A percentile compares a stretch with the other conserved stretches of the same genome.
Evolutionary conservation across 2,113 vertebrate species (phyloP).

Genomic region (Holacanthus passer): DNA sequence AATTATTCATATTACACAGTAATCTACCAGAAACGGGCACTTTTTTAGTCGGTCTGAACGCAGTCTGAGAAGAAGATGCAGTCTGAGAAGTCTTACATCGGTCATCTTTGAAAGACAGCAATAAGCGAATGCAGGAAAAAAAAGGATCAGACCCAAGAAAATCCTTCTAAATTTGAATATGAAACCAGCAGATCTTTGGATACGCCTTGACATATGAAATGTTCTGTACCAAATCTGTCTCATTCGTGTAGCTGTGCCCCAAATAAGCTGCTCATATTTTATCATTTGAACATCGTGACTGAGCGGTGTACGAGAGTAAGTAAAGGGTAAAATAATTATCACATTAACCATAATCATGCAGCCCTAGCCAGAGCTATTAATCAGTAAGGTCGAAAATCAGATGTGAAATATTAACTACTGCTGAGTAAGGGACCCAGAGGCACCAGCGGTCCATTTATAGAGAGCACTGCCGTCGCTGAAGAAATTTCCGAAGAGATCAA

Average conservation of each 20-base stretch:
- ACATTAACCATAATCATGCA: slow-evolving; percentile 26
- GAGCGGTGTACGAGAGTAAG: background rate
- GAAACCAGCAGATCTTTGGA: background rate
- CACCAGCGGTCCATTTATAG: slow-evolving; percentile 4
- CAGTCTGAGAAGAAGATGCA: background rate
- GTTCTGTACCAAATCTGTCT: background rate
- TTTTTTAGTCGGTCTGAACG: too few relatives aligned
- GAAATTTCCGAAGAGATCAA: slow-evolving; percentile 50
- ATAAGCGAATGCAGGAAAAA: background rate
- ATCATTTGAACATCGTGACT: background rate
- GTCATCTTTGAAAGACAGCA: background rate
- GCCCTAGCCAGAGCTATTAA: background rate
- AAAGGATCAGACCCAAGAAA: background rate
- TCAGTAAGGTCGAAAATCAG: slow-evolving; percentile 14
- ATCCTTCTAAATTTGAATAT: background rate
- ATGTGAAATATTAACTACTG: slow-evolving; percentile 23
- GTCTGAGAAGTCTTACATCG: background rate
- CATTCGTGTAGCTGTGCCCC: background rate
- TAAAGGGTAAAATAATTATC: slow-evolving; percentile 6
- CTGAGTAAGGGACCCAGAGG: slow-evolving; percentile 46
- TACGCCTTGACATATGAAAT: background rate
- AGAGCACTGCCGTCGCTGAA: slow-evolving; percentile 59
- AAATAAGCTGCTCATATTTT: background rate
- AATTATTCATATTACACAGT: background rate
- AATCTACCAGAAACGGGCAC: too few relatives aligned